Conservation (phyloP, 1,140 invertebrate genomes). For the Eriosoma lanigerum region DNA sequence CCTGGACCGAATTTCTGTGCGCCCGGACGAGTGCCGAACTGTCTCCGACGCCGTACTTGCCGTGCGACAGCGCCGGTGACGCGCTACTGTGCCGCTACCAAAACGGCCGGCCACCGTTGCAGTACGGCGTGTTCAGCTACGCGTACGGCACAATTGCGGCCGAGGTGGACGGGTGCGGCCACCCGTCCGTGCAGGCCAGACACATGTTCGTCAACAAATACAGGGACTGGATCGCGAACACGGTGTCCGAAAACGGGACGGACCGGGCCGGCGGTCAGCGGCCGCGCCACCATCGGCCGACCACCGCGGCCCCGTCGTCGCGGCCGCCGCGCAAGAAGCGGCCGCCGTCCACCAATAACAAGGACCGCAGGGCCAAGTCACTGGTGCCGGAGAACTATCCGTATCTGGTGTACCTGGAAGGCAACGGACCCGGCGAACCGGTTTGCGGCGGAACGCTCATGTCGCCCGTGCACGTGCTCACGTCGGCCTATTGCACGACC, state of each 20-base stretch:
- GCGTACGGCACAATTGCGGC: background rate
- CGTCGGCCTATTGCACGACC: constrained; percentile 23
- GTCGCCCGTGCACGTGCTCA: background rate
- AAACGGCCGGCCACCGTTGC: too few relatives aligned
- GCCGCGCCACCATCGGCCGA: background rate
- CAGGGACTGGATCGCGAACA: background rate
- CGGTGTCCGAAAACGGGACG: too few relatives aligned
- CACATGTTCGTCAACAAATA: background rate
- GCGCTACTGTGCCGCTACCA: background rate
- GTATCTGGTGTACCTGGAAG: constrained; percentile 26
- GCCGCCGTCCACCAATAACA: too few relatives aligned
- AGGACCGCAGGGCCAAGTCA: too few relatives aligned
- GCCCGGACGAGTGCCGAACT: background rate
- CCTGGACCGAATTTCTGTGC: constrained; percentile 17
- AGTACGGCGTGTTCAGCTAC: constrained; percentile 11
- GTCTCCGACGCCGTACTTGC: background rate
- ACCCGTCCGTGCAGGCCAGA: background rate
- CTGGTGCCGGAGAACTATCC: background rate
- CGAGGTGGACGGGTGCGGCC: background rate
- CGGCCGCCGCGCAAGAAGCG: too few relatives aligned
- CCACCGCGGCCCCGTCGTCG: background rate
- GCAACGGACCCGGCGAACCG: background rate
- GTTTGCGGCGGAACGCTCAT: constrained; percentile 14
- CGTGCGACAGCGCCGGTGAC: background rate
- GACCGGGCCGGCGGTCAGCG: too few relatives aligned